These are phyloP conservation scores for Seladonia tumulorum DNA, from an alignment of 2,888 invertebrate genomes.

Conservation along the genomic window DNA sequence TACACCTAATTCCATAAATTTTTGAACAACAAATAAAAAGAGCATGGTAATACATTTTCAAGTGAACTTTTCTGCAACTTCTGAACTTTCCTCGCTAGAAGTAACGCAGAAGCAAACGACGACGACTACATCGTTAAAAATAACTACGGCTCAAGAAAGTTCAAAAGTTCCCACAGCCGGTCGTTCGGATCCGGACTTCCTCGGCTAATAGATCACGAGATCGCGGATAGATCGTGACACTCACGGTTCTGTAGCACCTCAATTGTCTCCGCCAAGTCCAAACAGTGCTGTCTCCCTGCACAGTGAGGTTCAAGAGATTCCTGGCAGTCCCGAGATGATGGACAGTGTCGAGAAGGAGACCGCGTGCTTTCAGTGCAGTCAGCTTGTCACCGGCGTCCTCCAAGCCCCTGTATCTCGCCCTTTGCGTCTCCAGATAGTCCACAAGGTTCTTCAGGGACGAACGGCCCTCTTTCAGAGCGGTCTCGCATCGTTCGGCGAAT, in stretches of 20 bases:
- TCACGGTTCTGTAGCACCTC: conserved; percentile 85
- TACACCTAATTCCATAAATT: too few relatives aligned
- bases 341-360: conserved; percentile 96
- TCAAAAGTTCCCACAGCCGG: background rate
- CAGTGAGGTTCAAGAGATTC: conserved; percentile 87
- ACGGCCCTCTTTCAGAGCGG: conserved; percentile 74
- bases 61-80: background rate
- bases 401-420: conserved; percentile 85
- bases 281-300: conserved; percentile 71
- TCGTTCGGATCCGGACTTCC: background rate
- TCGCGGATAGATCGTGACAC: conserved; percentile 6
- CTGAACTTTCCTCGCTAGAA: background rate
- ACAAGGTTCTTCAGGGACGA: conserved; percentile 84
- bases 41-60: background rate
- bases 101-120: background rate
- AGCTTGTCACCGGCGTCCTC: conserved; percentile 86
- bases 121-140: background rate
- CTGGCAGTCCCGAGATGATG: conserved; percentile 95
- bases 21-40: too few relatives aligned
- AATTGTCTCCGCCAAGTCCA: conserved; percentile 99
- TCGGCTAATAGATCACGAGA: background rate
- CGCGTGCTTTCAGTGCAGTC: conserved; percentile 94
- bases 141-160: background rate
- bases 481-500: conserved; percentile 81
- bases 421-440: conserved; percentile 85